These are phyloP conservation scores for Coleophora deauratella DNA, from an alignment of 2,888 invertebrate genomes.

Conservation along the genomic window DNA sequence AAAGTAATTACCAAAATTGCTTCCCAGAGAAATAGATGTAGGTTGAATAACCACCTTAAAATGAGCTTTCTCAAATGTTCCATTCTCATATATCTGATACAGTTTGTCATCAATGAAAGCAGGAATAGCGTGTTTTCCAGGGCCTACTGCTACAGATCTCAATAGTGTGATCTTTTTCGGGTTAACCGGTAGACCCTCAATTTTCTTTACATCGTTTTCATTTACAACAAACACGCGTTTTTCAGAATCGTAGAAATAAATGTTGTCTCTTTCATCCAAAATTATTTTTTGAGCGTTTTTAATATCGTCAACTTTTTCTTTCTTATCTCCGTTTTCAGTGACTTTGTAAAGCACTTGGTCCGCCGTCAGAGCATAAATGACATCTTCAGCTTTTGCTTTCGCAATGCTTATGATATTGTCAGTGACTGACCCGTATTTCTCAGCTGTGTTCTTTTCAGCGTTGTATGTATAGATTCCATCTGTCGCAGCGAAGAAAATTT, in stretches of 20 bases:
- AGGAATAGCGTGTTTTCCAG: constrained; percentile 30
- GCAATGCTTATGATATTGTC: constrained; percentile 37
- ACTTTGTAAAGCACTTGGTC: constrained; percentile 42
- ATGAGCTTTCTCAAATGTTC: constrained; percentile 24
- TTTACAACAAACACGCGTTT: constrained; percentile 32
- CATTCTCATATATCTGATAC: constrained; percentile 35
- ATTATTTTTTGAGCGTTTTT: constrained; percentile 39
- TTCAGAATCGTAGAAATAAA: constrained; percentile 37
- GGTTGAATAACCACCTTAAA: constrained; percentile 32
- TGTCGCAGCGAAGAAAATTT: constrained; percentile 33
- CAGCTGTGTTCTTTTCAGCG: constrained; percentile 21
- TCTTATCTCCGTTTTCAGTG: constrained; percentile 37
- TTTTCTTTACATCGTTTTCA: constrained; percentile 27
- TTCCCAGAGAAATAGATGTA: constrained; percentile 40
- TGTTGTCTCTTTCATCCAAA: constrained; percentile 38
- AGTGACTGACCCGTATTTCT: constrained; percentile 38
- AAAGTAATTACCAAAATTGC: constrained; percentile 37
- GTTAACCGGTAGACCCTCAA: constrained; percentile 37
- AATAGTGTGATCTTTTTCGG: constrained; percentile 27
- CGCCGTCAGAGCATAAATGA: constrained; percentile 41
- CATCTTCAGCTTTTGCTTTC: constrained; percentile 27
- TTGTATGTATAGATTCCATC: constrained; percentile 41
- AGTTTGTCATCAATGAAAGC: constrained; percentile 29
- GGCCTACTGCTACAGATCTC: constrained; percentile 29
- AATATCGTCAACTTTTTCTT: constrained; percentile 31